Base-by-base conservation (phyloP, 2,888 invertebrate genomes). In the Embidobia sp. region DNA sequence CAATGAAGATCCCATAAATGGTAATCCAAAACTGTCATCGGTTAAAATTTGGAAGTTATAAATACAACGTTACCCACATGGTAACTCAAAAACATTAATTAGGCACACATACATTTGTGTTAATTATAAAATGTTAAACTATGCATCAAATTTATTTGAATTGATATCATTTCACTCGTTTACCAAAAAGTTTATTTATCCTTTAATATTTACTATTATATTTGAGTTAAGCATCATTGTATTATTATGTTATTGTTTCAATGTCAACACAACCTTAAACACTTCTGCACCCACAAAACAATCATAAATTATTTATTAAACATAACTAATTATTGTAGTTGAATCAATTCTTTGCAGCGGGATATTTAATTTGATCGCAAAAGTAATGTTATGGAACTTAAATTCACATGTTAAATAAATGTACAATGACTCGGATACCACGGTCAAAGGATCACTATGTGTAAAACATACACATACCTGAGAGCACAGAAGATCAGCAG, bases 381-480 rank as follows among this genome's bases (percentile, higher is more conserved):
- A n/a, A n/a, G n/a, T n/a, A n/a, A n/a, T n/a, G n/a, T n/a, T n/a
- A n/a, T n/a, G n/a, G n/a, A n/a, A n/a, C n/a, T n/a, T n/a, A n/a
- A n/a, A 29, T 31, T 29, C 11, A 16, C 29, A 31, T 33, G 16
- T 19, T 33, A 16, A n/a, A 31, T 29, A 18, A 15, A 19, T 15
- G 6, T n/a, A 11, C 18, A 44, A 13, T 11, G 18, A 5, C 10
- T 5, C 8, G 10, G 42, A 19, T 26, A 13, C 11, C 16, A 16
- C 48, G n/a, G 15, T 15, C 16, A 1, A 18, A 31, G 29, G 16
- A 49, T 13, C 18, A 7, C 31, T 10, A 76, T 79, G 79, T 79
- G 80, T 74, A 66, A 79, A 85, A 86, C 86, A 85, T 85, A 85
- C 82, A 82, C 78, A 81, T n/a, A n/a, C n/a, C n/a, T n/a, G n/a